These are phyloP conservation scores for Liasis olivaceus DNA, from an alignment of 2,797 vertebrate species.

Conservation along the genomic window DNA sequence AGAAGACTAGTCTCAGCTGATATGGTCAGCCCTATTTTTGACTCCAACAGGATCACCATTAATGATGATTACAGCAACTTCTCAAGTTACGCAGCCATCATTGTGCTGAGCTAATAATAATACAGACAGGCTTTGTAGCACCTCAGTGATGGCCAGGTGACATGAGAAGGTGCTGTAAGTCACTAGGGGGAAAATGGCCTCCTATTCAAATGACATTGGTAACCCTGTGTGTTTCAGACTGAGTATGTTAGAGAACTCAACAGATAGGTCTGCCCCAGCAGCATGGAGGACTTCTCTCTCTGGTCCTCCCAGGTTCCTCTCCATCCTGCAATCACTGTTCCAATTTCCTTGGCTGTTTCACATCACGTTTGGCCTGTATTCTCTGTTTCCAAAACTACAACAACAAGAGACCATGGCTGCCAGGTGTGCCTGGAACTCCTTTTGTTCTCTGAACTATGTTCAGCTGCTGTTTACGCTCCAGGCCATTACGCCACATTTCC, in stretches of 20 bases:
- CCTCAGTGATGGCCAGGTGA: not conserved
- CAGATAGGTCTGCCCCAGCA: not conserved
- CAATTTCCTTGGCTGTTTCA: not conserved
- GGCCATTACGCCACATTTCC: constrained; percentile 15
- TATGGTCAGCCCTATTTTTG: too few relatives aligned
- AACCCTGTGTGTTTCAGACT: not conserved
- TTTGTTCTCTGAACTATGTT: not conserved
- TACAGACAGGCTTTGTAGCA: not conserved
- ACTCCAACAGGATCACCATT: not conserved
- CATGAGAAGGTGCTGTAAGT: not conserved
- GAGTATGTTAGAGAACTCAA: not conserved
- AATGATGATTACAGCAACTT: not conserved
- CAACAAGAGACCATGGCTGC: not conserved
- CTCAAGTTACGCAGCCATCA: not conserved
- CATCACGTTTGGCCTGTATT: not conserved
- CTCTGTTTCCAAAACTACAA: not conserved
- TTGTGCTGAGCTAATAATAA: not conserved
- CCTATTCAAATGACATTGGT: not conserved
- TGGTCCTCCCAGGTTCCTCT: not conserved
- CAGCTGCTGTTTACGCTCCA: constrained; percentile 46
- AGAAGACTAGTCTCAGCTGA: not conserved
- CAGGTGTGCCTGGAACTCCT: constrained; percentile 4
- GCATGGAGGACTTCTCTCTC: not conserved
- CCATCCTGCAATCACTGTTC: not conserved
- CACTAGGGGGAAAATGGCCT: not conserved